Evolutionary conservation across 2,888 invertebrate species (phyloP), one percentile per base, ranked within the genome.

Genomic region (Tetragnatha montana): DNA sequence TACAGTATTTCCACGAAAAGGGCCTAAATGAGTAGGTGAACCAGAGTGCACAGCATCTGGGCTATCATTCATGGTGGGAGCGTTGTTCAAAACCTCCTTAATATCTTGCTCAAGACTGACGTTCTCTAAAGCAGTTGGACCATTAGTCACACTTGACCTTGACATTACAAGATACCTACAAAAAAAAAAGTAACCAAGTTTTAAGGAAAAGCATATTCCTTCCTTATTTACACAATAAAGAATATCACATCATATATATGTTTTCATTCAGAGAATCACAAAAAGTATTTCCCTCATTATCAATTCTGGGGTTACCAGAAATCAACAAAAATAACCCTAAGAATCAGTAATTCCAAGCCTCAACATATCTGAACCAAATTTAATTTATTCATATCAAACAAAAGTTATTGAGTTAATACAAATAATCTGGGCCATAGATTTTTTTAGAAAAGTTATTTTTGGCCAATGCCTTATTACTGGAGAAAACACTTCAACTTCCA

Each of bases 61-160:
- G 78, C 87, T 91, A 81, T 91, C 91, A 84, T 87, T 91, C 87
- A 89, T 78, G 35, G 91, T 70, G 19, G 91, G 86, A 35, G 74
- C 70, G 74, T 84, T 87, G 51, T 85, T 82, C 21, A 88, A 74
- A 35, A 35, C 87, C 19, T 83, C 89, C 81, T 80, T 78, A n/a
- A 87, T 70, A 74, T 91, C 89, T 76, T 90, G 90, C 47, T 87
- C 90, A 35, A 90, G 75, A 51, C 51, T 86, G 7, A 88, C 85
- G 82, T 91, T 88, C 82, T 91, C 91, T 75, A 88, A 68, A 35
- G 85, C 81, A 22, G 91, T 84, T 19, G 91, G 91, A 19, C 91
- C 91, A 88, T 91, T 91, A 35, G 88, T 22, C 21, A 88, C 78
- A 21, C 79, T 60, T 79, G 73, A 22, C 80, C 90, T 90, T 79